Conservation (phyloP, 2,113 vertebrate genomes). For the Perca flavescens region DNA sequence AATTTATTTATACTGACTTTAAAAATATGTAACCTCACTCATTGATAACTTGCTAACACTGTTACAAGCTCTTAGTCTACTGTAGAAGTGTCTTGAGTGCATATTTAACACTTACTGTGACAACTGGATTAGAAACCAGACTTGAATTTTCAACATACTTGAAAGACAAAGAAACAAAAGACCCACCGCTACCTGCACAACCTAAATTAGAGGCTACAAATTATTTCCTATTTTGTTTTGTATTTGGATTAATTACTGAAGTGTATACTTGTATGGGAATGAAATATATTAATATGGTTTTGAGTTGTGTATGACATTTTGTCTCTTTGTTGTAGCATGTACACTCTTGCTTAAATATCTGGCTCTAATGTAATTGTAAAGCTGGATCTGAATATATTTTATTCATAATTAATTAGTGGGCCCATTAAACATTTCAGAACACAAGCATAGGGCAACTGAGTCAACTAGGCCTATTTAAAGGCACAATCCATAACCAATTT, state of each 20-base stretch:
- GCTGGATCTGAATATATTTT: background rate
- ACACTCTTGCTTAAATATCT: background rate
- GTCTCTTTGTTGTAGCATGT: background rate
- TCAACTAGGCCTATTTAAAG: background rate
- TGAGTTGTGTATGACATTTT: background rate
- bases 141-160: constrained; percentile 8
- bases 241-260: constrained; percentile 40
- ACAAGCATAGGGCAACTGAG: background rate
- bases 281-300: constrained; percentile 49
- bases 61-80: background rate
- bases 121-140: background rate
- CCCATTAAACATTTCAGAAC: background rate
- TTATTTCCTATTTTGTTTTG: constrained; percentile 41
- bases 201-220: background rate
- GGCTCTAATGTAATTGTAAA: background rate
- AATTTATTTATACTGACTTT: constrained; percentile 26
- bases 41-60: background rate
- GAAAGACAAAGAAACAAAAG: constrained; percentile 6
- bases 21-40: background rate
- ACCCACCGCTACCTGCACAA: constrained; percentile 7
- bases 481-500: background rate
- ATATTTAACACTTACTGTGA: constrained; percentile 14
- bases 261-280: constrained; percentile 43
- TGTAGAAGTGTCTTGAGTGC: background rate
- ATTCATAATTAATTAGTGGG: no score